Percentiles rank a stretch among this genome's conserved stretches.
Evolutionary conservation across 2,797 vertebrate species (phyloP).

Genomic region (Cheirogaleus major): DNA sequence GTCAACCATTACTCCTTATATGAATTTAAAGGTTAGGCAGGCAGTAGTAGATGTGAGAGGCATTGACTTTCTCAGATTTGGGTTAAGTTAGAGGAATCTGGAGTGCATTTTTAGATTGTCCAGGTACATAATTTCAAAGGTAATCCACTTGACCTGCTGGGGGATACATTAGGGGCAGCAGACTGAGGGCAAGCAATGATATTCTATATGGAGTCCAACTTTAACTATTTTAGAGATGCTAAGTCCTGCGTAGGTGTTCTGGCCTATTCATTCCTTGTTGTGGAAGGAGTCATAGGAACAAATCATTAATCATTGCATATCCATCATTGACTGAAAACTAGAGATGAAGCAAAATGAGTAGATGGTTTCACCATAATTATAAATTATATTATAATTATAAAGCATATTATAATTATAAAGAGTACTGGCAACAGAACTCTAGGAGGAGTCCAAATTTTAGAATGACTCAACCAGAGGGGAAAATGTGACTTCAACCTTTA

Average conservation of each 20-base stretch:
- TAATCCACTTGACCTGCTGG: neutral
- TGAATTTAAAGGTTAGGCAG: neutral
- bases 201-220: neutral
- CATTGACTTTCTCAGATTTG: neutral
- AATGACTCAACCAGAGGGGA: neutral
- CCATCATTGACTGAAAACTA: neutral
- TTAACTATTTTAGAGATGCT: neutral
- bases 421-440: neutral
- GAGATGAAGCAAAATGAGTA: neutral
- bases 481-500: neutral
- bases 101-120: neutral
- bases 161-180: neutral
- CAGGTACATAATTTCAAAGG: neutral
- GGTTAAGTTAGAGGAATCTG: neutral
- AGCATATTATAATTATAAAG: no score
- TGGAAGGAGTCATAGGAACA: neutral
- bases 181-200: neutral
- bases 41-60: neutral
- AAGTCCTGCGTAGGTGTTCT: neutral
- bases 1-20: neutral
- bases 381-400: neutral
- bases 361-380: neutral
- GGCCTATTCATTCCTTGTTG: neutral
- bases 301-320: neutral
- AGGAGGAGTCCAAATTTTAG: neutral